phyloP scores from a whole-genome alignment of 2,888 invertebrate genomes.

The Chymomyza fuscimana region DNA sequence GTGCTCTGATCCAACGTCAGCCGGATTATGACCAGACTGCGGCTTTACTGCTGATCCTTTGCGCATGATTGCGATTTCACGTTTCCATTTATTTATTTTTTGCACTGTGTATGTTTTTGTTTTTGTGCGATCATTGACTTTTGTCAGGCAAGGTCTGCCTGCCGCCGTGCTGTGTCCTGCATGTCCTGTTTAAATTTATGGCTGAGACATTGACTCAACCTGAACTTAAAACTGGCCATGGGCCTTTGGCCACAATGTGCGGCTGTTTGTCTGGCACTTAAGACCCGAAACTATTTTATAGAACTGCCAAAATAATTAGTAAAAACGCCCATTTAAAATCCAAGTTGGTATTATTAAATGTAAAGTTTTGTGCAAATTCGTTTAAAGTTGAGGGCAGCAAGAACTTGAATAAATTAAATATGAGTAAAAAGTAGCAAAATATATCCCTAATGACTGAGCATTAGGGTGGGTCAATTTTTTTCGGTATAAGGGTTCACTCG shows the following conservation, averaged over 20 bases:
- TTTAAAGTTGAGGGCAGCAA: too few relatives aligned
- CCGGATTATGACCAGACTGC: conserved; percentile 50
- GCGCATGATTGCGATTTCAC: conserved; percentile 66
- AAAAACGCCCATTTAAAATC: background rate
- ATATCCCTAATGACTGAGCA: too few relatives aligned
- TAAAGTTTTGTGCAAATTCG: background rate
- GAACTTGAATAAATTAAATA: background rate
- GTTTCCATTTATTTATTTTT: conserved; percentile 38
- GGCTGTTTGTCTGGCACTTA: background rate
- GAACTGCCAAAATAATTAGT: background rate
- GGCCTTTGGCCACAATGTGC: background rate
- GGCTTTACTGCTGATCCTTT: conserved; percentile 51
- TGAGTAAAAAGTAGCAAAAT: too few relatives aligned
- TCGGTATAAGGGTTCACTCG: too few relatives aligned
- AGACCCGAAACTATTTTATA: background rate
- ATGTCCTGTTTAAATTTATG: background rate
- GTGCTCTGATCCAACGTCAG: conserved; percentile 66
- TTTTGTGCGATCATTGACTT: conserved; percentile 66
- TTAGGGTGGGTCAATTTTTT: too few relatives aligned
- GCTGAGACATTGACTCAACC: background rate
- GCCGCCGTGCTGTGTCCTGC: background rate
- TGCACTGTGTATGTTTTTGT: background rate
- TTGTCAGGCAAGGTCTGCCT: conserved; percentile 56
- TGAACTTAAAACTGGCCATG: background rate
- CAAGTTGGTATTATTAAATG: background rate